Evolutionary conservation across 2,113 vertebrate species (phyloP), one percentile per base, ranked within the genome.

Genomic region (Machaerirhynchus nigripectus): DNA sequence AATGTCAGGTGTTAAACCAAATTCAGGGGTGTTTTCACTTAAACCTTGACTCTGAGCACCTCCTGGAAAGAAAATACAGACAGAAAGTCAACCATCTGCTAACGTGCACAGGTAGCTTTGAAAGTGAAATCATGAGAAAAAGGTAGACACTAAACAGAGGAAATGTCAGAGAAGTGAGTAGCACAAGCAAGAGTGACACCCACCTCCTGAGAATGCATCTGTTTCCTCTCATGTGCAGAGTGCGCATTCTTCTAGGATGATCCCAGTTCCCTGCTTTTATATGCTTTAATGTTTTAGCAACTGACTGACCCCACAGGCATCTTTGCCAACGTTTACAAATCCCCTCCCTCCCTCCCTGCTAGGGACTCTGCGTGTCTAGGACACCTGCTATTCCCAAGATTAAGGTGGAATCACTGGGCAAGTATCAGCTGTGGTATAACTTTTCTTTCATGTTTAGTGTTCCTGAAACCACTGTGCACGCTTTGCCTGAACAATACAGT

Each of bases 241-340:
- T 49, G 46, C 10, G 9, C 33, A 11, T 88, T 87, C 50, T 78
- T 95, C 68, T 65, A 71, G 73, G 56, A 71, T 40, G 28, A 68
- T 91, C 68, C 46, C 74, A n/a, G 60, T 88, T 94, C 92, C 39
- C 50, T 52, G 53, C 87, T 78, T 91, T 95, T 82, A 53, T 84
- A 57, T 37, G 35, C 75, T 88, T 95, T 91, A 53, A 56, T 81
- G 50, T 81, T 94, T 91, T 57, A 94, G 80, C 56, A 91, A 46
- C 61, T 70, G 63, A 95, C 46, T 71, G 86, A 92, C 78, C 81
- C 81, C 71, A 44, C 47, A 76, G 71, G 81, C 68, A 84, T 64
- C 53, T 94, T 85, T 92, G 86, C 93, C 81, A 92, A 82, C 27
- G 37, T 73, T 76, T 89, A 64, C 35, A 81, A 87, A 96, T 75